A percentile compares a stretch with the other conserved stretches of the same genome.
phyloP scores from a whole-genome alignment of 2,888 invertebrate species.

The Eilema sororculum region DNA sequence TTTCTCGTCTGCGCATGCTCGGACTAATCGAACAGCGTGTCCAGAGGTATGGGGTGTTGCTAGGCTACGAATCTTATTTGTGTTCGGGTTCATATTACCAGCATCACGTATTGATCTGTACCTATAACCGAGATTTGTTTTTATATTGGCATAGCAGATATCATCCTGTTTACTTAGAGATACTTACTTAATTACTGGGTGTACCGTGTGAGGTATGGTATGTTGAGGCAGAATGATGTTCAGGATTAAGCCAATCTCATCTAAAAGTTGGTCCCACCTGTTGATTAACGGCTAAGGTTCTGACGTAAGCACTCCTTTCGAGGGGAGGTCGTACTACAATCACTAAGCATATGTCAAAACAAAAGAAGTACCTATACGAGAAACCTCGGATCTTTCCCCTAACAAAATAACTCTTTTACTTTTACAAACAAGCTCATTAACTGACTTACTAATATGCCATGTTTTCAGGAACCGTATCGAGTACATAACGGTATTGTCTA shows the following conservation, averaged over 20 bases:
- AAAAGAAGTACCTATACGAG: neutral
- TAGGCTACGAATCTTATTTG: too few relatives aligned
- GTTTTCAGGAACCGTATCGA: conserved; percentile 87
- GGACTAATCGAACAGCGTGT: neutral
- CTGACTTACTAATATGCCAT: neutral
- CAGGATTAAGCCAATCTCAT: too few relatives aligned
- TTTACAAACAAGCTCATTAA: neutral
- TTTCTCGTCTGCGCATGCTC: neutral
- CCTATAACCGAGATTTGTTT: neutral
- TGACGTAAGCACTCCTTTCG: too few relatives aligned
- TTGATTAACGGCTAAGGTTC: neutral
- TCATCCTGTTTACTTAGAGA: neutral
- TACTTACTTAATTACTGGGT: too few relatives aligned
- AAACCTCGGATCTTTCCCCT: neutral
- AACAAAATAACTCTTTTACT: neutral
- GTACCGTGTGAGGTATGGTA: too few relatives aligned
- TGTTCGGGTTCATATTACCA: neutral
- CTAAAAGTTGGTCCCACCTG: neutral
- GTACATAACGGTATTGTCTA: conserved; percentile 87
- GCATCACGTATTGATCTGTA: neutral
- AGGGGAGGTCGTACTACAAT: neutral
- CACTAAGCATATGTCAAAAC: neutral
- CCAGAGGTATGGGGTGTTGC: neutral
- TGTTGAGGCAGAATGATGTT: too few relatives aligned
- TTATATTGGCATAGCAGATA: neutral